Base-by-base conservation (phyloP, 2,113 vertebrate species). In the Misgurnus mizolepis region DNA sequence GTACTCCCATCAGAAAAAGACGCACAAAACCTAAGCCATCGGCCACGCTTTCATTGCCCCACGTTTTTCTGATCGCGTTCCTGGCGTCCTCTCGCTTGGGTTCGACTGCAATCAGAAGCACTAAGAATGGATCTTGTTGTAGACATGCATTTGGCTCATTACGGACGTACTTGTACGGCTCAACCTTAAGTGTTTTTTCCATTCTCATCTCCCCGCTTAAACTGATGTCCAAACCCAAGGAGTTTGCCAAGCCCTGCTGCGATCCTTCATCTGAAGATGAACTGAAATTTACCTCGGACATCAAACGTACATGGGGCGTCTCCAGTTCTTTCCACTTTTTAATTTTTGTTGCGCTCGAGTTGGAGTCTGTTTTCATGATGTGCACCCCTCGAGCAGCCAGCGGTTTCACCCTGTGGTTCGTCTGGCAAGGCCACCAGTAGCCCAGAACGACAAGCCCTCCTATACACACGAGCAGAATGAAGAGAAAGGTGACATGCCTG, bases 31-130 rank as follows among this genome's bases (percentile, higher is more conserved):
- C 92, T 62, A 94, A 86, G 34, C 91, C 93, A 0, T 91, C 91
- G 5, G 92, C 93, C 49, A 95, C 81, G 61, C 93, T 98, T 84
- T 96, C 95, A 0, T 97, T 99, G 4, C 95, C 98, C 98, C 98
- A 99, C 0, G 97, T 99, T 86, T 98, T 94, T n/a, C 98, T 91
- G 45, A 99, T 99, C 14, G 96, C 97, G 45, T 95, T 93, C 79
- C 98, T 92, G 0, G 96, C 97, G 79, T 98, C 95, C 22, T 88
- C 91, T 84, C 97, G 95, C 60, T 93, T 91, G 3, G 96, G 95
- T 82, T 97, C 95, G 1, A 95, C 96, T 22, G 95, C 92, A 76
- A 99, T 97, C 69, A 99, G 90, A 64, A 99, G 39, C 87, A 98
- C 94, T 71, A 99, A 89, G 84, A 99, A 98, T 5, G 96, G 96